Conservation (phyloP, 1,140 invertebrate species). For the Aplysia californica region DNA sequence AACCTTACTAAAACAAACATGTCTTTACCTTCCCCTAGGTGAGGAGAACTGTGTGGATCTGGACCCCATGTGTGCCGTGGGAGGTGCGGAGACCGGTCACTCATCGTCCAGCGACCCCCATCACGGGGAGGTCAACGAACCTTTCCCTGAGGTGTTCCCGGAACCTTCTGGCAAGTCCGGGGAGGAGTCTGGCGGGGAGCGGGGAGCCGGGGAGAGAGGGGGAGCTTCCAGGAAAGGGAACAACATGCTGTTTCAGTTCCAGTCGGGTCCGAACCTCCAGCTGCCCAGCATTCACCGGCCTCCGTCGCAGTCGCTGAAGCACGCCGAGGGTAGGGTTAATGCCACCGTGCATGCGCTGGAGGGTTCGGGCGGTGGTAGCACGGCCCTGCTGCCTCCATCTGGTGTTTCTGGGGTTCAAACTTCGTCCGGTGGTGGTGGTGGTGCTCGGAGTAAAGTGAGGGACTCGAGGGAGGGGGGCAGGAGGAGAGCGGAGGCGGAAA, state of each 20-base stretch:
- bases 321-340: constrained; percentile 26
- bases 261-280: constrained; percentile 20
- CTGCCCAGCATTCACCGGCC: constrained; percentile 11
- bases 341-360: constrained; percentile 18
- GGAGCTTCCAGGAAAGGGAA: constrained; percentile 7
- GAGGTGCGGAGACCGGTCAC: constrained; percentile 20
- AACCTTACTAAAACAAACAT: too few species aligned
- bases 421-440: background rate
- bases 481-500: background rate
- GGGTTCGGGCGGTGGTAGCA: background rate
- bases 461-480: constrained; percentile 4
- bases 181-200: too few species aligned
- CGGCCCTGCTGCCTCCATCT: background rate
- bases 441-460: constrained; percentile 19
- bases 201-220: background rate
- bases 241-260: constrained; percentile 14
- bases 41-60: constrained; percentile 36
- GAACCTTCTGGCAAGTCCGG: background rate
- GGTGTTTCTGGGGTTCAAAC: constrained; percentile 10
- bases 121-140: constrained; percentile 18
- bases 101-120: background rate
- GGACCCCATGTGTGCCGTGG: constrained; percentile 28
- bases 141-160: background rate
- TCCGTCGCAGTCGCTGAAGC: constrained; percentile 25
- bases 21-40: too few species aligned